Evolutionary conservation across 2,797 vertebrate genomes (phyloP), one percentile per base, ranked within the genome.

Genomic region (Phyllotis vaccarum): DNA sequence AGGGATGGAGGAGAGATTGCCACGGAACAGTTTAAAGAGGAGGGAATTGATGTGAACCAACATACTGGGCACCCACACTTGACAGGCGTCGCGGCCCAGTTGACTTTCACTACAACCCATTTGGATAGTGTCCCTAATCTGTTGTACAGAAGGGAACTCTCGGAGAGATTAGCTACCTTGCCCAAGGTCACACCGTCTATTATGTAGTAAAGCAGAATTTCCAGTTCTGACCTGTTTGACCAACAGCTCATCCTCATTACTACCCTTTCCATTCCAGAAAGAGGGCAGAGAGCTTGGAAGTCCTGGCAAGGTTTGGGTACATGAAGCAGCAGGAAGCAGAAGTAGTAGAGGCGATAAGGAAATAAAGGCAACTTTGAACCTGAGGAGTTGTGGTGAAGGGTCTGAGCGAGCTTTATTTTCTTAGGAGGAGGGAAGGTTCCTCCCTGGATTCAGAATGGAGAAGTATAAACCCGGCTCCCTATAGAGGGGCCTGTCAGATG

Each of bases 371-470:
- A 21, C 58, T 29, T 70, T n/a, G 46, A 43, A 74, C 46, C 49
- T 91, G 66, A 74, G 34, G 91, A 91, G 58, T 93, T 22, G 49
- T 64, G 56, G 49, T 54, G n/a, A 89, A 96, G 85, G 80, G 82
- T 49, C 40, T 93, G 79, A 54, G 40, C 49, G 79, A 54, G 40
- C 49, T 94, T 86, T 49, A 83, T 91, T 87, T 95, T 78, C 68
- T 49, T 31, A 85, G 86, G 3, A 37, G 6, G 11, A 1, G 12
- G 52, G 2, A 60, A 76, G 78, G 31, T 56, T 56, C 58, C n/a
- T 79, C 27, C 52, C 76, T 68, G 1, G 58, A 72, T 93, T 93
- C 86, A 90, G 75, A 46, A 95, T 87, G 34, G 72, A n/a, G 46
- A 76, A 24, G 62, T 29, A 5, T 81, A 66, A 92, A 89, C 29